Base-by-base conservation (phyloP, 2,888 invertebrate species). In the Acrobasis repandana region DNA sequence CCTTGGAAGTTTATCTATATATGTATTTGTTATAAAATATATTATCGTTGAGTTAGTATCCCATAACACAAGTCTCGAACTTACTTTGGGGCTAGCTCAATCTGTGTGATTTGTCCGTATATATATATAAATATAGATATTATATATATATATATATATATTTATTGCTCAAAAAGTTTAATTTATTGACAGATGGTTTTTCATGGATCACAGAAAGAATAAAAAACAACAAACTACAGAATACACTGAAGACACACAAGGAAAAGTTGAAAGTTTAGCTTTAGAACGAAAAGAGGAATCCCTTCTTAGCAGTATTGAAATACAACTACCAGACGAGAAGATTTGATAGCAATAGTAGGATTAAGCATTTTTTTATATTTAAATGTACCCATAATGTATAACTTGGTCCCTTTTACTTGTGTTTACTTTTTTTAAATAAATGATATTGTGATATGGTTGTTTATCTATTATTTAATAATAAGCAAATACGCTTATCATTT, bases 181-280 rank as follows among this genome's bases (percentile, higher is more conserved):
- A 28, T 28, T 28, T 28, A 10, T 65, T 79, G 73, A 0, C 76
- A 88, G 89, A 15, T 88, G 88, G 89, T 86, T 87, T 62, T 86
- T 70, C 64, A 63, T 76, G 14, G 79, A 85, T 62, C 68, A 82
- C 43, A 76, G 64, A 61, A 85, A 73, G 66, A 63, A 62, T 52
- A n/a, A 33, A 0, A 59, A 51, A 36, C 60, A 54, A 28, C 10
- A 46, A 9, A 67, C 61, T 58, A 57, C 28, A 33, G 28, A 57
- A 58, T 63, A 61, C n/a, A 6, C 0, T 9, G 62, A 63, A 36
- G 56, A 60, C n/a, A 56, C 43, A 52, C 9, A 48, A 51, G 34
- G 56, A 46, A 65, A 60, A 20, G 11, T 33, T 9, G 60, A 59
- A 18, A 43, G 14, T 51, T 20, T 15, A 50, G 52, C 15, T 36